Percentiles rank a stretch among this genome's conserved stretches.
Evolutionary conservation across 2,888 invertebrate species (phyloP).

Genomic region (Drosophila hamatofila): DNA sequence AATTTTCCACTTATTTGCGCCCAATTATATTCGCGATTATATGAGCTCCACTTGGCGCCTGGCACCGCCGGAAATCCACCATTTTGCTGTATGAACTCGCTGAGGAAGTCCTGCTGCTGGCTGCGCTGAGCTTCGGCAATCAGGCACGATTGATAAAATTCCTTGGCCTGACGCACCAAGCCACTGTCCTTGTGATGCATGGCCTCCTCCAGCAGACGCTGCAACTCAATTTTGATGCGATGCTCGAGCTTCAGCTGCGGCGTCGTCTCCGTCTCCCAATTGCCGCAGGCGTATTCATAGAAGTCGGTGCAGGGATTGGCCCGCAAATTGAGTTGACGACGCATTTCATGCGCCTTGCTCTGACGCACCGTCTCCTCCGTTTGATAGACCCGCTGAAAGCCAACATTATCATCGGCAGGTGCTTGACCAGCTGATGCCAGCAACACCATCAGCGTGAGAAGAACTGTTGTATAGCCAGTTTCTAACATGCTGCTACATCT

Average conservation of each 20-base stretch:
- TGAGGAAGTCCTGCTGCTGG: conserved; percentile 66
- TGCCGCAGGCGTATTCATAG: conserved; percentile 83
- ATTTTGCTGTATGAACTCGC: conserved; percentile 74
- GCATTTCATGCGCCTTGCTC: conserved; percentile 67
- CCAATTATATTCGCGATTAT: conserved; percentile 81
- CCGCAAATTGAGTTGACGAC: conserved; percentile 70
- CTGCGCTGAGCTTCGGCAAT: conserved; percentile 62
- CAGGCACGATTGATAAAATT: conserved; percentile 82
- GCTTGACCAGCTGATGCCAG: conserved; percentile 2
- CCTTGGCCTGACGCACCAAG: conserved; percentile 76
- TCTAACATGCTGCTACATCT: conserved; percentile 61
- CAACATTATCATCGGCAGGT: conserved; percentile 8
- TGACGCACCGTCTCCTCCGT: conserved; percentile 69
- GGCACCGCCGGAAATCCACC: conserved; percentile 83
- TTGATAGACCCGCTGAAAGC: conserved; percentile 63
- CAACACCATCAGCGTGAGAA: conserved; percentile 19
- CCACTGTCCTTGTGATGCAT: conserved; percentile 65
- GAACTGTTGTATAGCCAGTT: conserved; percentile 12
- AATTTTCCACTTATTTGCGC: conserved; percentile 67
- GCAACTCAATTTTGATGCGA: conserved; percentile 66
- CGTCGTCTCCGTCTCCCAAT: conserved; percentile 63
- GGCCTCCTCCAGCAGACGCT: conserved; percentile 68
- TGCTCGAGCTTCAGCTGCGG: conserved; percentile 42
- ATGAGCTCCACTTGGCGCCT: conserved; percentile 76
- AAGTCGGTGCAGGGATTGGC: conserved; percentile 82